A percentile compares a stretch with the other conserved stretches of the same genome.
Conservation (phyloP, 2,888 invertebrate genomes). For the Trissolcus japonicus region DNA sequence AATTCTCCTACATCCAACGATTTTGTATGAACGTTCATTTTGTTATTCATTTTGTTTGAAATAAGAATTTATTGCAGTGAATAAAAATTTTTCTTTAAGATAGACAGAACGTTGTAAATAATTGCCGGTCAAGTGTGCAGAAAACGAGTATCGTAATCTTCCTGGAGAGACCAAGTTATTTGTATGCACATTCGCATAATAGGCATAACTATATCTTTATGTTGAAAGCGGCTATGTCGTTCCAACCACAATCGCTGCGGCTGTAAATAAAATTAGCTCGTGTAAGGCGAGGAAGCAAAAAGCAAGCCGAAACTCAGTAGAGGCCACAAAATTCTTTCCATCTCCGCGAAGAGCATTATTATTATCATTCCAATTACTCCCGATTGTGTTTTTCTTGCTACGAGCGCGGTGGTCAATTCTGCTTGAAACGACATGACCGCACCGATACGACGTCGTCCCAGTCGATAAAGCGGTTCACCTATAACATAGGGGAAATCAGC, state of each 20-base stretch:
- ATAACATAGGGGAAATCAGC: background rate
- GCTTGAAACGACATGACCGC: slow-evolving; percentile 16
- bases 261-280: slow-evolving; percentile 28
- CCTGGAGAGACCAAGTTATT: slow-evolving; percentile 45
- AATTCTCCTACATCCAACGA: too few species aligned
- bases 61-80: too few species aligned
- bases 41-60: too few species aligned
- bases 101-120: too few species aligned
- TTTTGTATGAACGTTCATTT: too few species aligned
- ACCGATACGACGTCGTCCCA: slow-evolving; percentile 31
- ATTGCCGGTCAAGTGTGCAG: too few species aligned
- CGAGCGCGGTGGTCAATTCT: slow-evolving; percentile 25
- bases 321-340: slow-evolving; percentile 16
- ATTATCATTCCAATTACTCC: slow-evolving; percentile 13
- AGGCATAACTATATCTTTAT: slow-evolving; percentile 43
- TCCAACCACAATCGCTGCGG: background rate
- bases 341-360: slow-evolving; percentile 9
- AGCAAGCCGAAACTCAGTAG: background rate
- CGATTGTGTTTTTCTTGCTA: slow-evolving; percentile 21
- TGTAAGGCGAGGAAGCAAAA: background rate
- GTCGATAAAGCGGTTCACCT: slow-evolving; percentile 33
- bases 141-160: background rate
- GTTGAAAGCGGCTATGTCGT: slow-evolving; percentile 17
- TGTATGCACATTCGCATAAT: slow-evolving; percentile 47
- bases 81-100: too few species aligned